Percentiles rank a stretch among this genome's conserved stretches.
Evolutionary conservation across 1,140 invertebrate genomes (phyloP).

Genomic region (Trinorchestia longiramus): DNA sequence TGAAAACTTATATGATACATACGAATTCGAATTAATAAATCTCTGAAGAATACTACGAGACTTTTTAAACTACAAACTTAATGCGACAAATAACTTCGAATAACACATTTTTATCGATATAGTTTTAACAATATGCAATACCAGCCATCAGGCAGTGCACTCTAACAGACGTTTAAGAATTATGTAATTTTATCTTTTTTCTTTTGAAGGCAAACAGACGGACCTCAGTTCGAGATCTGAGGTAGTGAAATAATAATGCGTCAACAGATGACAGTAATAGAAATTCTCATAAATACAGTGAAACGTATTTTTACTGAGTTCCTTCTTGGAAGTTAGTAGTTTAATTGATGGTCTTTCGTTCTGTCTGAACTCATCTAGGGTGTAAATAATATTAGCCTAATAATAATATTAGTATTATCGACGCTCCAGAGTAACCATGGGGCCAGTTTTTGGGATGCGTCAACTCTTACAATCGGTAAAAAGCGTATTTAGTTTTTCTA

Average conservation of each 20-base stretch:
- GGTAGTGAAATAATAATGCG: neutral
- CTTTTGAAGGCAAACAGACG: neutral
- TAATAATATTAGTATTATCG: neutral
- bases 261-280: neutral
- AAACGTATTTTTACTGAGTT: neutral
- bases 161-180: neutral
- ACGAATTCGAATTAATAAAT: neutral
- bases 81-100: neutral
- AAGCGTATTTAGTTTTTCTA: slow-evolving; percentile 26
- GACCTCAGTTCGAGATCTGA: neutral
- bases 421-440: too few relatives aligned
- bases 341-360: neutral
- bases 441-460: neutral
- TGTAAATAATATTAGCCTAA: neutral
- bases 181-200: neutral
- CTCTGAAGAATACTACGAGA: neutral
- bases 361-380: neutral
- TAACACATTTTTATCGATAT: neutral
- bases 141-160: neutral
- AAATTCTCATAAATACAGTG: neutral
- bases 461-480: neutral
- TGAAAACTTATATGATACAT: neutral
- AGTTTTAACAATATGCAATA: neutral
- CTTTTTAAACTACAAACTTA: neutral
- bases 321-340: neutral